These are phyloP conservation scores for Spilarctia lutea DNA, from an alignment of 2,888 invertebrate species.

Conservation along the genomic window DNA sequence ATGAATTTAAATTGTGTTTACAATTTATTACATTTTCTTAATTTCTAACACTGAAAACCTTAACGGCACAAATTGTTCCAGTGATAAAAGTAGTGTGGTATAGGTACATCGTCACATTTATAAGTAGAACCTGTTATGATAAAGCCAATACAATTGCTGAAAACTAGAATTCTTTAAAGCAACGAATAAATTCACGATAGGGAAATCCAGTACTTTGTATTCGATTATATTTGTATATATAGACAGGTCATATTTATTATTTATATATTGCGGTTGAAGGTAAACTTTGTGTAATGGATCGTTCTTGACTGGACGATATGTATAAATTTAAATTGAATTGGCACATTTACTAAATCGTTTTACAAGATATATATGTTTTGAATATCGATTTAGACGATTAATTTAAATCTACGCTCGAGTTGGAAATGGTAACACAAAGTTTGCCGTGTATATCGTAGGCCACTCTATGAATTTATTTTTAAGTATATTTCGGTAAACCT, in stretches of 20 bases:
- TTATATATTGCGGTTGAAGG: conserved; percentile 2
- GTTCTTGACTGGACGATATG: neutral
- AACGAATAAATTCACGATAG: neutral
- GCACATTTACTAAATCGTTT: neutral
- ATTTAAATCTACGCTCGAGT: neutral
- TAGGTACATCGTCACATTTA: neutral
- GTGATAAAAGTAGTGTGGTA: neutral
- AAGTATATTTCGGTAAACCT: too few relatives aligned
- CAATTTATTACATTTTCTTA: neutral
- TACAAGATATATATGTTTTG: neutral
- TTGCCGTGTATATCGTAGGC: neutral
- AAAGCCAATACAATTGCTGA: neutral
- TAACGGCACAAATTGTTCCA: neutral
- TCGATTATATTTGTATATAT: conserved; percentile 5
- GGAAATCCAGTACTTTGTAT: neutral
- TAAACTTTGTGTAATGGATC: neutral
- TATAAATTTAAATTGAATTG: neutral
- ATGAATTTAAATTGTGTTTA: neutral
- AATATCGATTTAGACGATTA: neutral
- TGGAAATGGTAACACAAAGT: neutral
- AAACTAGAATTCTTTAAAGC: neutral
- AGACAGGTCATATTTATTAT: neutral
- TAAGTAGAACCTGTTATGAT: neutral
- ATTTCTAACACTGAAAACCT: neutral
- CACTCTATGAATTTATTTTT: too few relatives aligned